Evolutionary conservation across 2,888 invertebrate genomes (phyloP).

Genomic region (Hypercompe scribonia): DNA sequence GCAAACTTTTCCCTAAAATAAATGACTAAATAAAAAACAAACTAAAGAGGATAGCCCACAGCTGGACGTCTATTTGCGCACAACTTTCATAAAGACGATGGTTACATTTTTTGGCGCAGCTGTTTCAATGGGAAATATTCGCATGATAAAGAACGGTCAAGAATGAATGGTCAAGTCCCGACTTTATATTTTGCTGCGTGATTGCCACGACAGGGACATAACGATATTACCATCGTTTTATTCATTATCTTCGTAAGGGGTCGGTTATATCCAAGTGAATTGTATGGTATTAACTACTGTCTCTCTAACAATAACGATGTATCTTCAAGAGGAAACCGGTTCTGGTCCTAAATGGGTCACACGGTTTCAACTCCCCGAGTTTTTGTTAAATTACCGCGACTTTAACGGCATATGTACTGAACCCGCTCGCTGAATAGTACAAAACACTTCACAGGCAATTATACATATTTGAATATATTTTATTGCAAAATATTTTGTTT

Average conservation of each 20-base stretch:
- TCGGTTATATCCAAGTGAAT: conserved; percentile 78
- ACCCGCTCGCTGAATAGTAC: conserved; percentile 21
- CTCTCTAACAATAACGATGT: conserved; percentile 79
- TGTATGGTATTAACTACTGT: conserved; percentile 83
- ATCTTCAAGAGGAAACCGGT: conserved; percentile 85
- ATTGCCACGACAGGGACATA: conserved; percentile 76
- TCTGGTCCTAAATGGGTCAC: conserved; percentile 85
- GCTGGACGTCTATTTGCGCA: conserved; percentile 64
- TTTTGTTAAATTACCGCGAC: conserved; percentile 74
- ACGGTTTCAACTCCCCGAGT: conserved; percentile 82
- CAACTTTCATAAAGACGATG: conserved; percentile 56
- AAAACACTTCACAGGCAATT: neutral
- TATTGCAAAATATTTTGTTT: neutral
- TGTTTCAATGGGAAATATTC: conserved; percentile 70
- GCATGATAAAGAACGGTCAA: conserved; percentile 77
- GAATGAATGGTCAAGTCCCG: conserved; percentile 79
- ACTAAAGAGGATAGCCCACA: conserved; percentile 49
- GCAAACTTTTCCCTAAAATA: conserved; percentile 58
- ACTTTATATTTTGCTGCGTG: conserved; percentile 74
- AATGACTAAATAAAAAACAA: conserved; percentile 39
- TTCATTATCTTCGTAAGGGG: conserved; percentile 81
- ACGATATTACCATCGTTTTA: conserved; percentile 81
- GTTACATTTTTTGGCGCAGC: conserved; percentile 67
- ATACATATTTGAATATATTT: neutral
- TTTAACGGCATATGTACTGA: conserved; percentile 54